Conservation (phyloP, 2,797 vertebrate species). For the Rhinella marina region DNA sequence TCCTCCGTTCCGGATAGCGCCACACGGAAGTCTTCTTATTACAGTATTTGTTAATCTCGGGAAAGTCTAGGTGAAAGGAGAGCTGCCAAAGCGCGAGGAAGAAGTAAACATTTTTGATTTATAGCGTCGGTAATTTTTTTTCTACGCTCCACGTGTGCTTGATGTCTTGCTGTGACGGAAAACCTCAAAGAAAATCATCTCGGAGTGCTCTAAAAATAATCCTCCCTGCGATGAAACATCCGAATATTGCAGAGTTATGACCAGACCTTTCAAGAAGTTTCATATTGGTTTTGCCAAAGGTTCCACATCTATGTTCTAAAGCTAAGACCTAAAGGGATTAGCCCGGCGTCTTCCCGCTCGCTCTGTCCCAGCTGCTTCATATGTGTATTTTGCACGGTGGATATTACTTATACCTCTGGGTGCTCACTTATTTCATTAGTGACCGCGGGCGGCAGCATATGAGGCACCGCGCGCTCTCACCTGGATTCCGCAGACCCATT, state of each 20-base stretch:
- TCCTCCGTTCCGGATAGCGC: background rate
- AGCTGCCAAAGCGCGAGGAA: constrained; percentile 3
- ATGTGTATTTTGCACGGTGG: constrained; percentile 63
- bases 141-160: constrained; percentile 23
- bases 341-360: constrained; percentile 60
- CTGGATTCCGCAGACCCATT: constrained; percentile 65
- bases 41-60: constrained; percentile 4
- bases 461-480: constrained; percentile 45
- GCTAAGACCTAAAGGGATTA: constrained; percentile 58
- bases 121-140: constrained; percentile 36
- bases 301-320: constrained; percentile 46
- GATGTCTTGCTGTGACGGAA: constrained; percentile 36
- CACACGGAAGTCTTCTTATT: background rate
- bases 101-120: constrained; percentile 43
- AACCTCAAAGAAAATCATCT: constrained; percentile 47
- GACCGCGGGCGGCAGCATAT: constrained; percentile 59
- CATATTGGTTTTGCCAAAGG: background rate
- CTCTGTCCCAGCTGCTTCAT: constrained; percentile 59
- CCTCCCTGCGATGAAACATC: constrained; percentile 20
- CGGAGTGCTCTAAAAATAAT: constrained; percentile 50
- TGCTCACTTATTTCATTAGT: constrained; percentile 64
- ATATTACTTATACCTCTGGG: constrained; percentile 64
- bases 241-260: constrained; percentile 20
- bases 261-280: constrained; percentile 39
- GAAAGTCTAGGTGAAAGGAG: constrained; percentile 1